Base-by-base conservation (phyloP, 2,888 invertebrate species). In the Leptothorax acervorum region DNA sequence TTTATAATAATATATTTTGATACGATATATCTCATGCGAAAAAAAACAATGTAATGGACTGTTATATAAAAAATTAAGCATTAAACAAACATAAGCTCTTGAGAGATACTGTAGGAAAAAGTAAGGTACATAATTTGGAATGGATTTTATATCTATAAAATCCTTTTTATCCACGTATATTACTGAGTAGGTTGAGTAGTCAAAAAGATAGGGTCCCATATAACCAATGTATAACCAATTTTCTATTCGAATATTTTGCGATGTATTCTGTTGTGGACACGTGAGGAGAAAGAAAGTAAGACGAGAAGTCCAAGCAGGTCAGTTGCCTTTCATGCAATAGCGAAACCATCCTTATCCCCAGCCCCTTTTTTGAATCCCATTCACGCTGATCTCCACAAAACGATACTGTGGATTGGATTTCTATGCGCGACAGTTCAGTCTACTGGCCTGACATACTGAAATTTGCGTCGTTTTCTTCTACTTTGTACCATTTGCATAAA, bases 401-500 rank as follows among this genome's bases (percentile, higher is more conserved):
- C 84, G 90, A 35, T 86, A 39, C 31, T 76, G 84, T 82, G 88
- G 85, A 89, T 91, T 91, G 88, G 88, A 90, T 91, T 90, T 89
- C 87, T 86, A 89, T 88, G 85, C 88, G 74, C 87, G 87, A 89
- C 83, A 88, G 83, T 90, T 88, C 88, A 85, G 85, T 87, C 86
- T 85, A 81, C 85, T 82, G 45, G 73, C 62, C 85, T 86, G 82
- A 83, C 84, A 78, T 79, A 74, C 65, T 48, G 76, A 83, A 85
- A 66, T 78, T 71, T 81, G 62, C 63, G 28, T 82, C 83, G 78
- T 83, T 83, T 79, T 81, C 18, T 48, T 9, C 15, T 53, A 51
- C 35, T 23, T 65, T 35, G 23, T 65, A 51, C 23, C 31, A 23
- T 35, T 70, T 78, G 28, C 23, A 4, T 39, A 48, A 79, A 71